Conservation (phyloP, 2,797 vertebrate genomes). For the Peromyscus eremicus region DNA sequence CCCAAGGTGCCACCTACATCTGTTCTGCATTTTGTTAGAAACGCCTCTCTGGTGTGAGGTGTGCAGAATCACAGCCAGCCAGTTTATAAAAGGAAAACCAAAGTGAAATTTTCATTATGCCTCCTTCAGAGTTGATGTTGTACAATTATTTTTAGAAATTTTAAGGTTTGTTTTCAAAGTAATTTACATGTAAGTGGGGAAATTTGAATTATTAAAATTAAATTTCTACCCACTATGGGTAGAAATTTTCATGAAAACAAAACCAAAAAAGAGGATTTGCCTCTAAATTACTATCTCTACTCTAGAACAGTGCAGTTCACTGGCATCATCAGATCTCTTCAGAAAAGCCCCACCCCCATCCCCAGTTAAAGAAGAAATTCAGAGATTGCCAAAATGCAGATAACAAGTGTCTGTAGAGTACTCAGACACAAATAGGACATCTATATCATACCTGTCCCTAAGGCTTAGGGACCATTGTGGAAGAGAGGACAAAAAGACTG, state of each 20-base stretch:
- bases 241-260: slow-evolving; percentile 37
- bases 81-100: slow-evolving; percentile 22
- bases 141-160: slow-evolving; percentile 17
- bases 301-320: neutral
- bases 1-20: slow-evolving; percentile 81
- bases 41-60: slow-evolving; percentile 41
- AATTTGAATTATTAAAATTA: neutral
- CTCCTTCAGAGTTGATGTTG: neutral
- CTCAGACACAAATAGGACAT: neutral
- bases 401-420: neutral
- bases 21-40: slow-evolving; percentile 78
- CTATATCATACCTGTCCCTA: neutral
- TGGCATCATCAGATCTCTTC: neutral
- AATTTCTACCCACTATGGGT: neutral
- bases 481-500: neutral
- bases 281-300: neutral
- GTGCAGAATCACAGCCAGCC: slow-evolving; percentile 1
- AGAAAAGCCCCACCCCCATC: neutral
- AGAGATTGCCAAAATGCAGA: neutral
- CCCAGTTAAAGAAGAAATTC: neutral
- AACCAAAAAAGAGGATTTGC: no score
- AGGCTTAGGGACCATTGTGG: neutral
- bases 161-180: slow-evolving; percentile 49
- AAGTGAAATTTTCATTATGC: slow-evolving; percentile 47
- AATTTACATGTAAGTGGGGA: slow-evolving; percentile 28